A percentile compares a stretch with the other conserved stretches of the same genome.
phyloP scores from a whole-genome alignment of 2,797 vertebrate genomes.

The Pangasius djambal region DNA sequence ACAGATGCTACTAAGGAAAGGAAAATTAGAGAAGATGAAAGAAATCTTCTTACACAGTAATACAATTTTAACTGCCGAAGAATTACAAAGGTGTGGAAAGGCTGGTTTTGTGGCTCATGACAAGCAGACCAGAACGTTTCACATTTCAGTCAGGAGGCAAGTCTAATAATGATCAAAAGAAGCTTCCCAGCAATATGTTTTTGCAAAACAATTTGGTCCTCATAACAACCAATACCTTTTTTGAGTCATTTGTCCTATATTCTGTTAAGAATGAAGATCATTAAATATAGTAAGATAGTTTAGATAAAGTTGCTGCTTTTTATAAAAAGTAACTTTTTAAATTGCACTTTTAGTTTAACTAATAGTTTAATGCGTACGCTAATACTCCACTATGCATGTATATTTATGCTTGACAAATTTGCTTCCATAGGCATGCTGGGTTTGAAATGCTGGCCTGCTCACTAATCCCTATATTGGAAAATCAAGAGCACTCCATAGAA shows the following conservation, averaged over 20 bases:
- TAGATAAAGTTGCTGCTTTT: neutral
- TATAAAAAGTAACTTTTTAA: neutral
- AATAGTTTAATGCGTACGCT: neutral
- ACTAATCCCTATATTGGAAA: neutral
- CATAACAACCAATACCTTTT: neutral
- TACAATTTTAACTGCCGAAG: neutral
- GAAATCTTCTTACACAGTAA: neutral
- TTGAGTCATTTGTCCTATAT: neutral
- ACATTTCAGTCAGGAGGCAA: neutral
- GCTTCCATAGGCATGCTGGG: neutral
- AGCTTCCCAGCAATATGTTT: neutral
- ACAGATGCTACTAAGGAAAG: neutral
- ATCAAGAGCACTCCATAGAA: neutral
- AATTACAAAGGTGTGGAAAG: neutral
- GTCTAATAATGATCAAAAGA: neutral
- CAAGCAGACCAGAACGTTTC: neutral
- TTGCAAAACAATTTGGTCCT: neutral
- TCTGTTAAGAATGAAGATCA: neutral
- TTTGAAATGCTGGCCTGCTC: neutral
- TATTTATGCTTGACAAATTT: neutral
- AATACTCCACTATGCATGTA: neutral
- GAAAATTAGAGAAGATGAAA: neutral
- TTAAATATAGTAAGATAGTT: neutral
- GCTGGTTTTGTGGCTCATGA: neutral
- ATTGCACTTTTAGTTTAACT: neutral